Evolutionary conservation across 2,888 invertebrate species (phyloP).

Genomic region (Meandrusa payeni): DNA sequence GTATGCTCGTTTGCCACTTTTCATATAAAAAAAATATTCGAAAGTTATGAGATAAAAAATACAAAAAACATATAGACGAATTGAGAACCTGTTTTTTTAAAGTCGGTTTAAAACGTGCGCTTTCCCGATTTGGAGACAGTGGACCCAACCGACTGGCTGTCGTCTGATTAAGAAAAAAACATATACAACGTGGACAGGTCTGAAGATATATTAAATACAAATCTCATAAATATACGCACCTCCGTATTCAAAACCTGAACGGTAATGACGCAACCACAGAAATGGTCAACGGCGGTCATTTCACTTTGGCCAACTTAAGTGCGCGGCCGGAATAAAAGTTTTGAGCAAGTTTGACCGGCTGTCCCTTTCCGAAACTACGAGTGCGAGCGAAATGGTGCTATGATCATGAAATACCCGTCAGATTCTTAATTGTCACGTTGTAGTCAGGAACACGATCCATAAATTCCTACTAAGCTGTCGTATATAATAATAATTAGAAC

Average conservation of each 20-base stretch:
- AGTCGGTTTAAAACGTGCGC: too few relatives aligned
- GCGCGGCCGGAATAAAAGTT: conserved; percentile 47
- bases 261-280: conserved; percentile 70
- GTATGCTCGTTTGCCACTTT: too few relatives aligned
- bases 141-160: too few relatives aligned
- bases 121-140: too few relatives aligned
- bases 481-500: too few relatives aligned
- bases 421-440: conserved; percentile 27
- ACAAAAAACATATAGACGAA: too few relatives aligned
- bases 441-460: conserved; percentile 1
- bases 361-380: conserved; percentile 30
- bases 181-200: not conserved
- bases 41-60: too few relatives aligned
- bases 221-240: conserved; percentile 28
- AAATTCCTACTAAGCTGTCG: conserved; percentile 9
- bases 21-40: too few relatives aligned
- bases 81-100: too few relatives aligned
- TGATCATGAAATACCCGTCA: conserved; percentile 27
- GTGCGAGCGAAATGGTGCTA: conserved; percentile 42
- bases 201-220: conserved; percentile 1
- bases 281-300: conserved; percentile 77
- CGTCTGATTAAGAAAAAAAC: conserved; percentile 2
- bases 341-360: conserved; percentile 49
- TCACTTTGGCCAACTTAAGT: conserved; percentile 79
- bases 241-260: conserved; percentile 57